These are phyloP conservation scores for Mylabris sibirica DNA, from an alignment of 2,888 invertebrate species.

Conservation along the genomic window DNA sequence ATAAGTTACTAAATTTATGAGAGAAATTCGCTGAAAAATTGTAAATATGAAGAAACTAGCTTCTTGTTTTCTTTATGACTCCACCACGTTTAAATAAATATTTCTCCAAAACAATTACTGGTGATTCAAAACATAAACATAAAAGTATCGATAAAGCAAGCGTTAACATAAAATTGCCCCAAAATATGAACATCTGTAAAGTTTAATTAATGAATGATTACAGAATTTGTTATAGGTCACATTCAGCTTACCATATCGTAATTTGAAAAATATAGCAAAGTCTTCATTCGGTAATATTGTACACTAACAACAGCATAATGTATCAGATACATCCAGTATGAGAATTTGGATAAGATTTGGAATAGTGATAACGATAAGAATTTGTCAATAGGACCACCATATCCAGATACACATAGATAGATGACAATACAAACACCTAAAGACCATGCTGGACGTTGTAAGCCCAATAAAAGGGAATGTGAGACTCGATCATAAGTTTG, in stretches of 20 bases:
- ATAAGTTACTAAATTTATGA: too few relatives aligned
- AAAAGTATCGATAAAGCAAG: slow-evolving; percentile 24
- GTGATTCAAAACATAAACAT: slow-evolving; percentile 36
- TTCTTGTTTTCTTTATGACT: background rate
- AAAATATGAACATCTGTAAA: slow-evolving; percentile 25
- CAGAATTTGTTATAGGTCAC: background rate
- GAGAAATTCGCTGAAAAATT: too few relatives aligned
- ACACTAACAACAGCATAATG: slow-evolving; percentile 50
- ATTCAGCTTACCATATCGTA: slow-evolving; percentile 24
- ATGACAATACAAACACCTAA: slow-evolving; percentile 19
- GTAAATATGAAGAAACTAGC: background rate
- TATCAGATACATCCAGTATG: slow-evolving; percentile 62
- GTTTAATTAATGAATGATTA: background rate
- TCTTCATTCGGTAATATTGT: slow-evolving; percentile 17
- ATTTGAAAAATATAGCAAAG: slow-evolving; percentile 25
- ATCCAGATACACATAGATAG: slow-evolving; percentile 24
- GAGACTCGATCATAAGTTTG: slow-evolving; percentile 2
- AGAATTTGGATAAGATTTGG: slow-evolving; percentile 63
- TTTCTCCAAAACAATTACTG: slow-evolving; percentile 34
- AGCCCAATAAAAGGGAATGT: slow-evolving; percentile 14
- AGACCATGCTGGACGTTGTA: slow-evolving; percentile 25
- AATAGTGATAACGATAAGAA: slow-evolving; percentile 61
- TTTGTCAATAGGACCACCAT: slow-evolving; percentile 60
- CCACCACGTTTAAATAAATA: background rate
- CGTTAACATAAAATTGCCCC: slow-evolving; percentile 25